Evolutionary conservation across 2,888 invertebrate genomes (phyloP).

Genomic region (Mantis religiosa): DNA sequence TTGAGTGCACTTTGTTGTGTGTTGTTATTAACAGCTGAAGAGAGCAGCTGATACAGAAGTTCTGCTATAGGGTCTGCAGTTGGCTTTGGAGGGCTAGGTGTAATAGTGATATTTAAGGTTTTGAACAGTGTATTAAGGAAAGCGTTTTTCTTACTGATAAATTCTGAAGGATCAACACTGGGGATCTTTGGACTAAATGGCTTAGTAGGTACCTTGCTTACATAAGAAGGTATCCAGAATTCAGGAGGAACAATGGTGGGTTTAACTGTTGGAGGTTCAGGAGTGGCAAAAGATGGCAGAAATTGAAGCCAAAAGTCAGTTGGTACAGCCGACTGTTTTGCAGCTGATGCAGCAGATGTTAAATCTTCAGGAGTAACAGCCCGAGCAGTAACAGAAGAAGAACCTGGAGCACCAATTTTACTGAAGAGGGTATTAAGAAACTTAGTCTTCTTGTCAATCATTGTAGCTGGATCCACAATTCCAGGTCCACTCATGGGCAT

Average conservation of each 20-base stretch:
- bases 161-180: constrained; percentile 24
- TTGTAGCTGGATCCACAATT: constrained; percentile 27
- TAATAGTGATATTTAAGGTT: constrained; percentile 37
- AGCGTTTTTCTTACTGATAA: constrained; percentile 38
- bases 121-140: constrained; percentile 41
- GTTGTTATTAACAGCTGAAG: constrained; percentile 34
- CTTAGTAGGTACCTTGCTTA: not conserved
- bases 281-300: not conserved
- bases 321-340: not conserved
- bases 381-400: not conserved
- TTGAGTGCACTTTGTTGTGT: constrained; percentile 33
- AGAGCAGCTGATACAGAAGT: constrained; percentile 40
- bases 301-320: constrained; percentile 13
- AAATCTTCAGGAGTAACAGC: not conserved
- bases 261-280: constrained; percentile 2
- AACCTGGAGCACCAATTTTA: not conserved
- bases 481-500: not conserved
- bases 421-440: constrained; percentile 25
- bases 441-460: constrained; percentile 27
- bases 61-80: constrained; percentile 35
- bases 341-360: not conserved
- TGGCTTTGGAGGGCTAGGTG: constrained; percentile 31
- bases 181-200: not conserved
- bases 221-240: constrained; percentile 19
- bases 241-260: constrained; percentile 25